These are phyloP conservation scores for Fundulus diaphanus DNA, from an alignment of 2,797 vertebrate species.

Conservation along the genomic window DNA sequence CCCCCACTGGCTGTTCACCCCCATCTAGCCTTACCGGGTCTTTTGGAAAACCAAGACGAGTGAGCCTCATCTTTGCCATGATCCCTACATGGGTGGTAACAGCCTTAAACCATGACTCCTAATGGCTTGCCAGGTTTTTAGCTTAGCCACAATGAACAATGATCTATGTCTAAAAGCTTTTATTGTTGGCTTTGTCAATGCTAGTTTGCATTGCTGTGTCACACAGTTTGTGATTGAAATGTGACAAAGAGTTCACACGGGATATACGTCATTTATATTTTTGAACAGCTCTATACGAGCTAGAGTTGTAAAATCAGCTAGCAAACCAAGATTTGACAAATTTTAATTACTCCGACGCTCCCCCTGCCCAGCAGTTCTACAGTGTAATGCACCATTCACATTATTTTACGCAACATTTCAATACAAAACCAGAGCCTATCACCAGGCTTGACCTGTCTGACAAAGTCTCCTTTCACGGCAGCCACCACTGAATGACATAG, in stretches of 20 bases:
- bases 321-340: neutral
- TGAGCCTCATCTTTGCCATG: neutral
- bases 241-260: neutral
- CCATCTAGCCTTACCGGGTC: too few relatives aligned
- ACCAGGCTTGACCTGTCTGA: conserved; percentile 40
- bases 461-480: conserved; percentile 64
- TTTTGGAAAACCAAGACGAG: too few relatives aligned
- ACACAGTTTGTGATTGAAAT: neutral
- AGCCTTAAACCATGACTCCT: neutral
- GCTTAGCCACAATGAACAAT: neutral
- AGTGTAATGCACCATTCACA: conserved; percentile 10
- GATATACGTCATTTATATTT: neutral
- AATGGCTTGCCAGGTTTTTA: neutral
- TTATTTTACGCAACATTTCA: conserved; percentile 28
- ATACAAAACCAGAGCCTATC: conserved; percentile 34
- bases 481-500: conserved; percentile 54
- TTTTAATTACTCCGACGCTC: neutral
- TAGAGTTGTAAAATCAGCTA: neutral
- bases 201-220: neutral
- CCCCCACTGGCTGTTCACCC: too few relatives aligned
- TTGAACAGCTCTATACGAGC: neutral
- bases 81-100: neutral
- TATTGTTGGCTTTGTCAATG: too few relatives aligned
- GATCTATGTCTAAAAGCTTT: too few relatives aligned
- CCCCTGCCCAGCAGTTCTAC: neutral